Conservation (phyloP, 35 echinoderm and acorn worm species). For the Apostichopus parvimensis region DNA sequence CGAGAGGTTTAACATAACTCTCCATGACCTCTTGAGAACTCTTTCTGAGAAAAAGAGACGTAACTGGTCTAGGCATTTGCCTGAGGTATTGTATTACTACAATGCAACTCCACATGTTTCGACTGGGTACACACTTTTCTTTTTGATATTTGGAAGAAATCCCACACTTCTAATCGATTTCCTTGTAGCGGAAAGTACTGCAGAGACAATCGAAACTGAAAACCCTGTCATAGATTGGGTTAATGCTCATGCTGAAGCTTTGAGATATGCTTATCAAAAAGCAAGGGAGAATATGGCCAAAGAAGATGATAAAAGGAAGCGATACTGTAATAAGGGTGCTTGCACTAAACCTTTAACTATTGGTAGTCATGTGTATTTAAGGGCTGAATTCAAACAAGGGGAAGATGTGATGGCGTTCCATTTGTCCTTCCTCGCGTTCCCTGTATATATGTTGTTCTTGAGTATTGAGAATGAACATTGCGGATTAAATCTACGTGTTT, state of each 20-base stretch:
- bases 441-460: no score
- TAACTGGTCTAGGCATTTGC: constrained; percentile 47
- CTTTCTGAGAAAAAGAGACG: constrained; percentile 29
- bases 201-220: no score
- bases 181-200: background rate
- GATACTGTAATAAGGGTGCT: background rate
- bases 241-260: background rate
- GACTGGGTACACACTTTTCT: constrained; percentile 29
- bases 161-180: constrained; percentile 21
- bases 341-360: background rate
- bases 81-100: constrained; percentile 61
- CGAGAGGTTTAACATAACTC: no score
- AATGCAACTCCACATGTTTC: constrained; percentile 53
- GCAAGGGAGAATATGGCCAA: background rate
- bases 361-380: constrained; percentile 6
- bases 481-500: no score
- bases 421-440: no score
- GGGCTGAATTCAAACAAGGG: background rate
- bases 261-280: constrained; percentile 1
- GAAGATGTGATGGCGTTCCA: no score
- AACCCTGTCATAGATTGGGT: background rate
- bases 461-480: no score
- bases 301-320: background rate
- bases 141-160: constrained; percentile 22
- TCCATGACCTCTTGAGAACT: constrained; percentile 34